Percentiles rank a stretch among this genome's conserved stretches.
Evolutionary conservation across 2,888 invertebrate genomes (phyloP).

Genomic region (Tetrapedia diversipes): DNA sequence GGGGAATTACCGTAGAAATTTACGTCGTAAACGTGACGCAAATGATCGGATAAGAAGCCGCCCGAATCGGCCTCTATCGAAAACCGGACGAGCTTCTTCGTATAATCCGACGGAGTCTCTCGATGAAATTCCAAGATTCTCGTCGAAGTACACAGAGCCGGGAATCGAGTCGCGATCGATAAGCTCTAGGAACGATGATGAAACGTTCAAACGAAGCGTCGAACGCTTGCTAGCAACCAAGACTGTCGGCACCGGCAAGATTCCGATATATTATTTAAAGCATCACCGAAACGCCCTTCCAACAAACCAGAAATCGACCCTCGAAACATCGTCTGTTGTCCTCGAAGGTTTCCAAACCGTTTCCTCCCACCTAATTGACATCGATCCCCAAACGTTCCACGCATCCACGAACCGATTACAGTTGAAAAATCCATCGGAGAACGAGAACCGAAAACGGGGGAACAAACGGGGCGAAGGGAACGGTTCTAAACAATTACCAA

Average conservation of each 20-base stretch:
- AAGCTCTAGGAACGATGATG: not conserved
- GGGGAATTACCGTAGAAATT: not conserved
- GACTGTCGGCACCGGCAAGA: not conserved
- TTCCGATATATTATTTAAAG: not conserved
- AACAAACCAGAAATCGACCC: not conserved
- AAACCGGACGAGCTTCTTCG: not conserved
- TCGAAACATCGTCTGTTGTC: not conserved
- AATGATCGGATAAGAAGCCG: constrained; percentile 7
- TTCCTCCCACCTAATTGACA: too few species aligned
- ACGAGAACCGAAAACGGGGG: not conserved
- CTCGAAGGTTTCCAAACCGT: not conserved
- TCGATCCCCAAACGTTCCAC: not conserved
- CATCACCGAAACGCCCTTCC: not conserved
- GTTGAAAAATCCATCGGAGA: not conserved
- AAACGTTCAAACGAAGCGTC: not conserved
- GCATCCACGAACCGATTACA: not conserved
- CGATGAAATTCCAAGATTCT: not conserved
- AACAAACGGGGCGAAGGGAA: not conserved
- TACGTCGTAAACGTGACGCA: constrained; percentile 29
- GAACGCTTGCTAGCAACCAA: not conserved
- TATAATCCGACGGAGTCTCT: not conserved
- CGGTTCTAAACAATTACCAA: constrained; percentile 22
- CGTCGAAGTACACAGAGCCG: not conserved
- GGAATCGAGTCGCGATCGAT: not conserved
- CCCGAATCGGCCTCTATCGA: not conserved